Percentiles rank a stretch among this genome's conserved stretches.
These are phyloP conservation scores for Campylomormyrus tamandua DNA, from an alignment of 2,113 vertebrate species.

Conservation along the genomic window DNA sequence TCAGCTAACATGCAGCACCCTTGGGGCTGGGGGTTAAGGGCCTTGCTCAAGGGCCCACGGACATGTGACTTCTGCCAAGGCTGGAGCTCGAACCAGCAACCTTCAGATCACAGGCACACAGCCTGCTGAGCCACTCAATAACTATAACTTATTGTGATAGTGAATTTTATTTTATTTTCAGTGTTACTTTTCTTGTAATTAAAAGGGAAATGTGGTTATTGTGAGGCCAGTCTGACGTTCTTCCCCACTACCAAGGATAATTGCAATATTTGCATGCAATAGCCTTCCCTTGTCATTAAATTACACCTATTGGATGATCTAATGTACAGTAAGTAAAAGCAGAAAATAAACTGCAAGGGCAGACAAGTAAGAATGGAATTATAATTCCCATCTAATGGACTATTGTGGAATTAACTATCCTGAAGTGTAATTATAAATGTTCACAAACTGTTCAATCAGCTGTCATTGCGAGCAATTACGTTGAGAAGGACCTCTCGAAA, in stretches of 20 bases:
- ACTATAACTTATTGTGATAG: not conserved
- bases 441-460: constrained; percentile 12
- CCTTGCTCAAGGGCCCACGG: too few relatives aligned
- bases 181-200: not conserved
- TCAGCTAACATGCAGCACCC: too few relatives aligned
- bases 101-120: too few relatives aligned
- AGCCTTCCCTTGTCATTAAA: not conserved
- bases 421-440: constrained; percentile 22
- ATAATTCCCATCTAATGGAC: not conserved
- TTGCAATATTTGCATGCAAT: not conserved
- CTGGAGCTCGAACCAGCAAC: too few relatives aligned
- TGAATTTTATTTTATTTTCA: too few relatives aligned
- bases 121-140: not conserved
- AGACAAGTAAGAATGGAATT: not conserved
- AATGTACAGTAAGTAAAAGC: not conserved
- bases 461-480: constrained; percentile 15
- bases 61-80: too few relatives aligned
- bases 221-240: not conserved
- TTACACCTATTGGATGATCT: not conserved
- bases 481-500: constrained; percentile 19
- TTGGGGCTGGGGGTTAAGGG: too few relatives aligned
- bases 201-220: not conserved
- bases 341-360: not conserved
- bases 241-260: not conserved
- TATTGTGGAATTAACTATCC: constrained; percentile 13